Base-by-base conservation (phyloP, 2,888 invertebrate species). In the Eristalis intricaria region DNA sequence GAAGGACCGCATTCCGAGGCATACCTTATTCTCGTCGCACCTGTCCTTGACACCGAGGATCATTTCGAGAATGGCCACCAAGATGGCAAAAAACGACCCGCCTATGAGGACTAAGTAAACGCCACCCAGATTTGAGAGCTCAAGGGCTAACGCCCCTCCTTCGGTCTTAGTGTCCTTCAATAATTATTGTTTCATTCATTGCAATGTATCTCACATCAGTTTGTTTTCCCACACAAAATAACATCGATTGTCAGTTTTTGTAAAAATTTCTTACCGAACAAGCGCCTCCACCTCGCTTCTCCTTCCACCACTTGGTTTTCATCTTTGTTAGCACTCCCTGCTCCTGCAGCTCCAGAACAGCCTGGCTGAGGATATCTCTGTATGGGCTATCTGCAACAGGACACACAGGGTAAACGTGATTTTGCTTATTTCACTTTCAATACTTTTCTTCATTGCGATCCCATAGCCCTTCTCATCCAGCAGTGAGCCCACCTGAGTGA, bases 291-390 rank as follows among this genome's bases (percentile, higher is more conserved):
- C 96, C 97, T 88, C 96, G 94, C 92, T 96, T 96, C 93, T 97
- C 96, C 91, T 96, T 96, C 98, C 98, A 98, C 98, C 98, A 98
- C 91, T 96, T 96, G 80, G 96, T 95, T 93, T 97, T 97, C 93
- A 98, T 94, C 89, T 95, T 94, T 23, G 95, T 95, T 83, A 98
- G 94, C 86, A 94, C 94, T 26, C 98, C 98, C 77, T 95, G 95
- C 93, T 98, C 98, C 94, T 98, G 98, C 77, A 98, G 94, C 91
- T 95, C 96, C 84, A 98, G 94, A 85, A 98, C 95, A 63, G 97
- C 97, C 90, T 96, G 95, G 91, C 97, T 97, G 77, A 98, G 94
- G 32, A 94, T 94, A 91, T 97, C 96, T 50, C 97, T 94, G 92
- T 96, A 97, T 0, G 91, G 91, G 89, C 91, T 93, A 89, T 93